Evolutionary conservation across 2,797 vertebrate genomes (phyloP).

Genomic region (Dryobates pubescens): DNA sequence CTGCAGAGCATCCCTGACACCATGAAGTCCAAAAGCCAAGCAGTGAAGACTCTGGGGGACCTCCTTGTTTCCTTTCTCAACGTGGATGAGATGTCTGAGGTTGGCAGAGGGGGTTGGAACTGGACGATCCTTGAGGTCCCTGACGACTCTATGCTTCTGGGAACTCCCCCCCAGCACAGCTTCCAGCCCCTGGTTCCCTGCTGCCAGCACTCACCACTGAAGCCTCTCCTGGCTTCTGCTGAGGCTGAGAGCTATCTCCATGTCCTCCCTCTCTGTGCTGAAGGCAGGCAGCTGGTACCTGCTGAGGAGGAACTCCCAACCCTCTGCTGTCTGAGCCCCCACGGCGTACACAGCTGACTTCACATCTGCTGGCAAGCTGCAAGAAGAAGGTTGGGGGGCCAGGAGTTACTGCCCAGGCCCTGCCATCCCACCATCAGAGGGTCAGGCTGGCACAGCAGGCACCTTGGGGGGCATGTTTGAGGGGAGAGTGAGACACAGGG

Average conservation of each 20-base stretch:
- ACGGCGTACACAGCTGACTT: conserved; percentile 85
- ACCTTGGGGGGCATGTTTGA: no score
- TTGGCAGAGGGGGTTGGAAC: no score
- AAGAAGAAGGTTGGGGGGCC: neutral
- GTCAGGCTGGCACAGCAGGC: no score
- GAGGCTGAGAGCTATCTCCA: conserved; percentile 82
- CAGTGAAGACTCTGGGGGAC: no score
- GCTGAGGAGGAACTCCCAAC: conserved; percentile 90
- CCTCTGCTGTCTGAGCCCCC: conserved; percentile 84
- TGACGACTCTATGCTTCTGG: no score
- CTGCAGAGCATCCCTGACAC: no score
- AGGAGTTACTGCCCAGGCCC: neutral
- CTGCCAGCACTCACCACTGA: conserved; percentile 79
- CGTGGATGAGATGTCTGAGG: neutral
- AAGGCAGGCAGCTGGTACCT: conserved; percentile 84
- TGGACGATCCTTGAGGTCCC: no score
- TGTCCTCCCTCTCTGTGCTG: conserved; percentile 77
- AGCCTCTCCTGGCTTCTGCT: conserved; percentile 84
- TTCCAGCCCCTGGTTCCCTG: neutral
- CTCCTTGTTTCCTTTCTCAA: no score
- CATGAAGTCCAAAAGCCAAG: no score
- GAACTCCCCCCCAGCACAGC: no score
- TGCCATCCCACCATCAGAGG: accelerated
- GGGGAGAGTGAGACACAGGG: no score
- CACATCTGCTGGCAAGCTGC: conserved; percentile 86